Conservation (phyloP, 2,113 vertebrate genomes). For the Chascanopsetta lugubris region DNA sequence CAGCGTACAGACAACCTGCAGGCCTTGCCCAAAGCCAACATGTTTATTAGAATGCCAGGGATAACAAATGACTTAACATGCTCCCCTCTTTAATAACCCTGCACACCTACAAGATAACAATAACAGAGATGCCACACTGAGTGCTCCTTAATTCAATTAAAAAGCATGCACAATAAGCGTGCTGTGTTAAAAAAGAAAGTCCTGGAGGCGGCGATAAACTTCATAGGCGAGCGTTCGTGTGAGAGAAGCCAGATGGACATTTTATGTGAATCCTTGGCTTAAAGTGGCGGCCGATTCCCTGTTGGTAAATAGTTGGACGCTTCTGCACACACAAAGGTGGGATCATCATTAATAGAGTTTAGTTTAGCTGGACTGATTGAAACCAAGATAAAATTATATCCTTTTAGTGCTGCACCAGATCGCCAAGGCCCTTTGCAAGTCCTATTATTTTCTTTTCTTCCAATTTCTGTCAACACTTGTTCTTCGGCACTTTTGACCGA, state of each 20-base stretch:
- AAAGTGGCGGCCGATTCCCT: conserved; percentile 24
- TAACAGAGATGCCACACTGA: conserved; percentile 62
- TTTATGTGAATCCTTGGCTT: conserved; percentile 28
- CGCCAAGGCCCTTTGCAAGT: too few species aligned
- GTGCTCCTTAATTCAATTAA: conserved; percentile 71
- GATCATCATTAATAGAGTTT: neutral
- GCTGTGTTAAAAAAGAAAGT: conserved; percentile 42
- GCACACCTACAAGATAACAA: conserved; percentile 72
- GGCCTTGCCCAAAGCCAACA: conserved; percentile 61
- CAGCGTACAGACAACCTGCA: conserved; percentile 53
- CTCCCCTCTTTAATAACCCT: conserved; percentile 68
- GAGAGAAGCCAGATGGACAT: conserved; percentile 45
- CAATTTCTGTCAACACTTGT: too few species aligned
- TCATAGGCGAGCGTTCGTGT: conserved; percentile 35
- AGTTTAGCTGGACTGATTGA: too few species aligned
- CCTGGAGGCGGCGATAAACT: conserved; percentile 63
- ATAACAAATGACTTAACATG: conserved; percentile 74
- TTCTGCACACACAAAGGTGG: neutral
- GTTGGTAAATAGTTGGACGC: neutral
- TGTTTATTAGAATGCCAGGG: conserved; percentile 73
- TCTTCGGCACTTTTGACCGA: too few species aligned
- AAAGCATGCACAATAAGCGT: conserved; percentile 61
- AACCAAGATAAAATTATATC: too few species aligned
- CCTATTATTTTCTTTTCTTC: too few species aligned
- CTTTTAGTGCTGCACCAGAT: too few species aligned